Conservation (phyloP, 2,113 vertebrate species). For the Percina caprodes region DNA sequence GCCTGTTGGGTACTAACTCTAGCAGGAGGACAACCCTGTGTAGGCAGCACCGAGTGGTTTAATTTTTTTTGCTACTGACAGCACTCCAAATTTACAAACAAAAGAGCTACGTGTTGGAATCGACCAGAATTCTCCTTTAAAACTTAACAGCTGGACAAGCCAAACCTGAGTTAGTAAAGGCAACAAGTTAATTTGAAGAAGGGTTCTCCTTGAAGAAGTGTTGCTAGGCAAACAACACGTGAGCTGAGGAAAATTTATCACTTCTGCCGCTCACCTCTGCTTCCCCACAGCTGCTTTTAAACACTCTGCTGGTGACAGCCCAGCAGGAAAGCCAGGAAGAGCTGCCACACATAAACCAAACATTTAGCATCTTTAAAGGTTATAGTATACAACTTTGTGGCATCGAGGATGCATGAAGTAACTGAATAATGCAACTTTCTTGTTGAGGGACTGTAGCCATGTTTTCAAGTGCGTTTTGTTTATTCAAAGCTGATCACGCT, state of each 20-base stretch:
- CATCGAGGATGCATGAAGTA: not conserved
- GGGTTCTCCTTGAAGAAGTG: constrained; percentile 63
- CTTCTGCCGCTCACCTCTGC: constrained; percentile 31
- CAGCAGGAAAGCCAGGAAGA: constrained; percentile 11
- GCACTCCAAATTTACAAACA: too few relatives aligned
- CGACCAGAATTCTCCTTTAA: too few relatives aligned
- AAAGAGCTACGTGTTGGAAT: too few relatives aligned
- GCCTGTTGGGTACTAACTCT: too few relatives aligned
- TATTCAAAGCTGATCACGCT: not conserved
- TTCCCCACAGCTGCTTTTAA: constrained; percentile 45
- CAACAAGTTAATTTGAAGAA: constrained; percentile 65
- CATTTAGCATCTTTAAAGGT: constrained; percentile 2
- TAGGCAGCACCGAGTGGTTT: too few relatives aligned
- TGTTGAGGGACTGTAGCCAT: not conserved
- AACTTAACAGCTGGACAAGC: constrained; percentile 66
- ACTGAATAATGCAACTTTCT: not conserved
- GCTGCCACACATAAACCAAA: constrained; percentile 21
- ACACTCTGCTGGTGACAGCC: constrained; percentile 26
- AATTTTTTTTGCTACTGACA: too few relatives aligned
- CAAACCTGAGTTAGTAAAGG: constrained; percentile 51
- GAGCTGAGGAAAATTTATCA: constrained; percentile 49
- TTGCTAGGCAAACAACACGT: constrained; percentile 56
- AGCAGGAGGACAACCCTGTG: too few relatives aligned
- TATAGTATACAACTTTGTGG: constrained; percentile 5
- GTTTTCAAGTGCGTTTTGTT: not conserved